A percentile compares a stretch with the other conserved stretches of the same genome.
Evolutionary conservation across 2,797 vertebrate species (phyloP).

Genomic region (Parauchenoglanis punctatus): DNA sequence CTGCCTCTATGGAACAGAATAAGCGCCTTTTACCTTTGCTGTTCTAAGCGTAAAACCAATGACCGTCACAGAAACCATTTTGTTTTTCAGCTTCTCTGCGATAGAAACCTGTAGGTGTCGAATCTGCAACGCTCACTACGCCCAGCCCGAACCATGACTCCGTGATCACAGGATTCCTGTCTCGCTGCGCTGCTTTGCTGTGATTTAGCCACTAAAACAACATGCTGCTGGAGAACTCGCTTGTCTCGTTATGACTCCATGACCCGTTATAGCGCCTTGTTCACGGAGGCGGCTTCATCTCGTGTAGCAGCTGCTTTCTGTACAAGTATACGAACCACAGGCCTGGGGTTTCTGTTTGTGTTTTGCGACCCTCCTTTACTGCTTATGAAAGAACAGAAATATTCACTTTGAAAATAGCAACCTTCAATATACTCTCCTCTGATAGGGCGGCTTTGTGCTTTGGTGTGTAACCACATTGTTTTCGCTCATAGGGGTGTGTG

Average conservation of each 20-base stretch:
- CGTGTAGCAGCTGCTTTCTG: slow-evolving; percentile 57
- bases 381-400: slow-evolving; percentile 69
- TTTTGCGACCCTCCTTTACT: slow-evolving; percentile 67
- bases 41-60: neutral
- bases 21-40: neutral
- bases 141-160: neutral
- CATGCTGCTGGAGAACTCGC: neutral
- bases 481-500: slow-evolving; percentile 58
- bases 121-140: neutral
- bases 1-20: neutral
- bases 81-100: neutral
- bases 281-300: slow-evolving; percentile 58
- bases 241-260: slow-evolving; percentile 43
- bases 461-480: slow-evolving; percentile 69
- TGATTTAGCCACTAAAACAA: neutral
- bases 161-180: neutral
- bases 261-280: slow-evolving; percentile 62
- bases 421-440: slow-evolving; percentile 72
- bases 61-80: neutral
- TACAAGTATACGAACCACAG: slow-evolving; percentile 60
- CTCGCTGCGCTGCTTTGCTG: neutral
- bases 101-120: neutral
- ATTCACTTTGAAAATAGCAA: slow-evolving; percentile 71
- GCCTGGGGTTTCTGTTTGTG: slow-evolving; percentile 35
- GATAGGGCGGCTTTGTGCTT: slow-evolving; percentile 67